Percentiles rank a stretch among this genome's conserved stretches.
These are phyloP conservation scores for Yponomeuta sedellus DNA, from an alignment of 2,888 invertebrate genomes.

Conservation along the genomic window DNA sequence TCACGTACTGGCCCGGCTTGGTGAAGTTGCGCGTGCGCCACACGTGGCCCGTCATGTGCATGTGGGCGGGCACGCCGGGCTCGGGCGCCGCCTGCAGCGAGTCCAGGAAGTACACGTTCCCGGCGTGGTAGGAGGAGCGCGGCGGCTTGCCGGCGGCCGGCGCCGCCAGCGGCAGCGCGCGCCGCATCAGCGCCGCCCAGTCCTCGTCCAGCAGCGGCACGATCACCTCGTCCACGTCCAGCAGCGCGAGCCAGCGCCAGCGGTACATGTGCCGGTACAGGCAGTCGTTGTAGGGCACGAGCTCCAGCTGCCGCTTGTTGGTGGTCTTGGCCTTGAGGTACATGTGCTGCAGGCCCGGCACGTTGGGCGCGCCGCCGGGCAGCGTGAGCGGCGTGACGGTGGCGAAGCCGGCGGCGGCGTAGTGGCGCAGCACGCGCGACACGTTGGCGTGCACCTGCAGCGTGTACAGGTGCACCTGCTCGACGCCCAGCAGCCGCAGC, in stretches of 20 bases:
- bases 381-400: constrained; percentile 88
- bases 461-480: constrained; percentile 94
- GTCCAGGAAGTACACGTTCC: constrained; percentile 95
- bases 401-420: constrained; percentile 80
- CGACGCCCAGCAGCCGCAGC: constrained; percentile 89
- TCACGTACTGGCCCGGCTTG: constrained; percentile 94
- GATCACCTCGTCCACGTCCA: constrained; percentile 96
- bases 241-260: constrained; percentile 91
- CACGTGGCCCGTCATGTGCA: constrained; percentile 96
- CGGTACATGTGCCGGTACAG: constrained; percentile 93
- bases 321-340: constrained; percentile 93
- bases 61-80: constrained; percentile 87
- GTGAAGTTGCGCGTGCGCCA: constrained; percentile 93
- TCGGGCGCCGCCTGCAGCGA: constrained; percentile 86
- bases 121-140: constrained; percentile 89
- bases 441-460: constrained; percentile 95
- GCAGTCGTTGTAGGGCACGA: constrained; percentile 97
- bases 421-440: constrained; percentile 84
- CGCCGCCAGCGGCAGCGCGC: constrained; percentile 80
- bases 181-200: constrained; percentile 88
- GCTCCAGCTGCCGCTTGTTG: constrained; percentile 95
- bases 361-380: constrained; percentile 93
- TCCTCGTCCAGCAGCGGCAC: constrained; percentile 86
- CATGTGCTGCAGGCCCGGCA: constrained; percentile 91
- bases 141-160: constrained; percentile 66